These are phyloP conservation scores for Cacoxenus indagator DNA, from an alignment of 2,888 invertebrate genomes.

Conservation along the genomic window DNA sequence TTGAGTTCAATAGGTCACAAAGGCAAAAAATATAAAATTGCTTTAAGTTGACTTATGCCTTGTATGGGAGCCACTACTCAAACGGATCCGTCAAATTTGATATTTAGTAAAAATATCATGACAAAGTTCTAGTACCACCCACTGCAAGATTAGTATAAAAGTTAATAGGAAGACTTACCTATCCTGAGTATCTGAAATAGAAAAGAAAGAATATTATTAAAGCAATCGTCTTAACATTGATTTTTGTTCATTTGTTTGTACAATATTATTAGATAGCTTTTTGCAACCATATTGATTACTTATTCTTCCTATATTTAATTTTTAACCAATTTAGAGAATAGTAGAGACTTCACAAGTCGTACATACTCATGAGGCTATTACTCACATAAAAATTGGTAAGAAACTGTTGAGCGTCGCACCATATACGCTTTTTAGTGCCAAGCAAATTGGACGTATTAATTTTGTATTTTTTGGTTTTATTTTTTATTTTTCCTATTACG, in stretches of 20 bases:
- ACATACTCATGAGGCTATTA: conserved; percentile 68
- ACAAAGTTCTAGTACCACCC: too few relatives aligned
- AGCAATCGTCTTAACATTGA: neutral
- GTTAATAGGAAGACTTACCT: too few relatives aligned
- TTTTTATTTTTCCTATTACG: conserved; percentile 47
- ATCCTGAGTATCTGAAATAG: too few relatives aligned
- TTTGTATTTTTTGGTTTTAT: conserved; percentile 46
- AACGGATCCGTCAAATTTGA: too few relatives aligned
- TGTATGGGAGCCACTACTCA: too few relatives aligned
- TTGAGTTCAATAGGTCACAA: too few relatives aligned
- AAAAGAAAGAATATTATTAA: neutral
- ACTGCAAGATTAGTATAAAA: too few relatives aligned
- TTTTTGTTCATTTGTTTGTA: too few relatives aligned
- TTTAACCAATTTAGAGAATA: conserved; percentile 62
- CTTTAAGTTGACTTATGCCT: too few relatives aligned
- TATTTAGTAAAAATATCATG: too few relatives aligned
- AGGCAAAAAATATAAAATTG: too few relatives aligned
- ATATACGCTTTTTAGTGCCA: neutral
- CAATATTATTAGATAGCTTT: neutral
- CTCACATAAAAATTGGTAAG: conserved; percentile 70
- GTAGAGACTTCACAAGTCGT: conserved; percentile 69
- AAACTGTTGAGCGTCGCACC: conserved; percentile 11
- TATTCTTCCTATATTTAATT: conserved; percentile 38
- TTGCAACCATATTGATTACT: conserved; percentile 34
- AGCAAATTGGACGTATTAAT: neutral